Base-by-base conservation (phyloP, 1,140 invertebrate genomes). In the Apis cerana region DNA sequence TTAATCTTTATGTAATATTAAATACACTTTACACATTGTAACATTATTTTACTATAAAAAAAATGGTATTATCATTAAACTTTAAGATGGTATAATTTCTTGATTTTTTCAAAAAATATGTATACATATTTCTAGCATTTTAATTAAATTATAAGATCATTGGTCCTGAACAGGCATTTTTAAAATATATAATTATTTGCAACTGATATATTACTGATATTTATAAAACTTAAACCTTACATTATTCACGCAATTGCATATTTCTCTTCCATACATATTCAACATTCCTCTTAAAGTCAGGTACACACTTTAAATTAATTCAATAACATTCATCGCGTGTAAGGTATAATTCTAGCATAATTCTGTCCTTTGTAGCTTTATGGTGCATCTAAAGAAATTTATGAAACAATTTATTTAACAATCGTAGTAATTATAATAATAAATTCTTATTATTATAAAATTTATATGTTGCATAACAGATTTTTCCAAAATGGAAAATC, bases 261-360 rank as follows among this genome's bases (percentile, higher is more conserved):
- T 89, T 84, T 82, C 69, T 84, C 15, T 61, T 48, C 56, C 77
- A 58, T 83, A 89, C 71, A 85, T 85, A n/a, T 91, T 88, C 52
- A 80, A 85, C 84, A 82, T 91, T 65, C 75, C 85, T 87, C 80
- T 86, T 87, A 85, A 90, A 86, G 89, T 91, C 92, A 93, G 92
- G 92, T 93, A 93, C 92, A 93, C 92, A 91, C 89, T 90, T 91
- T 80, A 90, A 92, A 91, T 88, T 86, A 88, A 81, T 78, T 75
- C 65, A 61, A 65, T 85, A 85, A 76, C 75, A 52, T 58, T 68
- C 76, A 56, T 80, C 52, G 80, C 70, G 33, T 80, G 70, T 75
- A 74, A 80, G 61, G 50, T 7, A n/a, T 75, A 54, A 68, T 43
- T 54, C 74, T 75, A 56, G 27, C 54, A 52, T 67, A 62, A 54